phyloP scores from a whole-genome alignment of 2,888 invertebrate species.

The Liopterus haemorrhoidalis region DNA sequence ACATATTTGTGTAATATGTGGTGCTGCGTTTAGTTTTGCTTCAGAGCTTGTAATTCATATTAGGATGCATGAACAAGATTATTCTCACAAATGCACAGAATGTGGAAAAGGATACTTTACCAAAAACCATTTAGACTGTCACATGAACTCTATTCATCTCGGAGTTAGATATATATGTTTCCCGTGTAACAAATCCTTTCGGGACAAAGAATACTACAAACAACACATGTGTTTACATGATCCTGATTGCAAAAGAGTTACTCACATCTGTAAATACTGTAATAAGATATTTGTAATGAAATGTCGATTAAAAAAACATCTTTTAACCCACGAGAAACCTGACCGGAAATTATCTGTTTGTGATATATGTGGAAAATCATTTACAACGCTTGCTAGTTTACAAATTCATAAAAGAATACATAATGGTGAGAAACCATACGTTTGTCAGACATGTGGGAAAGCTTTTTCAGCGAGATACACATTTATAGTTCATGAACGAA shows the following conservation, averaged over 20 bases:
- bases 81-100: conserved; percentile 15
- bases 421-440: conserved; percentile 23
- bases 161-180: conserved; percentile 25
- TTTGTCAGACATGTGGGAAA: conserved; percentile 20
- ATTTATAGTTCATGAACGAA: conserved; percentile 41
- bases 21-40: neutral
- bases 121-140: conserved; percentile 23
- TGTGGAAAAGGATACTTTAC: conserved; percentile 26
- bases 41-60: neutral
- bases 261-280: conserved; percentile 38
- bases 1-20: conserved; percentile 2
- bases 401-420: conserved; percentile 31
- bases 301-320: no score
- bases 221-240: conserved; percentile 25
- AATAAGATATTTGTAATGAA: no score
- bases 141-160: conserved; percentile 21
- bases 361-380: conserved; percentile 15
- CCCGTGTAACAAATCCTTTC: conserved; percentile 26
- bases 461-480: conserved; percentile 27
- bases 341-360: conserved; percentile 8
- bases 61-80: neutral
- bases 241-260: conserved; percentile 13
- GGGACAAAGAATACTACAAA: no score
- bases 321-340: conserved; percentile 3
- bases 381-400: conserved; percentile 18